phyloP scores from a whole-genome alignment of 2,113 vertebrate species.

The Otis tarda region DNA sequence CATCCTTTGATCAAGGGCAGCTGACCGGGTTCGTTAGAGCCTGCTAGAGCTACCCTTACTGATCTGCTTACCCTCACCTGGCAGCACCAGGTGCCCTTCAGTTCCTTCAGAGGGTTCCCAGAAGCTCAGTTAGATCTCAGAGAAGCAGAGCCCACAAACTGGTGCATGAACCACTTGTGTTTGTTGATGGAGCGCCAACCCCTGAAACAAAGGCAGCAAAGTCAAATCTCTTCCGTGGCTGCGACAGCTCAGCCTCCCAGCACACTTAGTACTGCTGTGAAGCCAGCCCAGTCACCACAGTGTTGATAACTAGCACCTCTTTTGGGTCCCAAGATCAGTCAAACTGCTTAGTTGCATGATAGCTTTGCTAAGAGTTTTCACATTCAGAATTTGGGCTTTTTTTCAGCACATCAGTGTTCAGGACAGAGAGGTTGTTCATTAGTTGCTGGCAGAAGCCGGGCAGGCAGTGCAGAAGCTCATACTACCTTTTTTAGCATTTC shows the following conservation, averaged over 20 bases:
- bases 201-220: neutral
- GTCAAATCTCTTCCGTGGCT: neutral
- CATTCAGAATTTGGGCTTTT: neutral
- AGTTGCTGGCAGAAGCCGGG: neutral
- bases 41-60: neutral
- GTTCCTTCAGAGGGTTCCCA: neutral
- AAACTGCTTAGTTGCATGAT: fast-evolving
- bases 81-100: neutral
- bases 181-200: neutral
- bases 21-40: neutral
- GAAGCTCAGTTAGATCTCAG: neutral
- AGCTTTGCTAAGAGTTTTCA: neutral
- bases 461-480: neutral
- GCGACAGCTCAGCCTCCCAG: neutral
- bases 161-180: neutral
- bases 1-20: neutral
- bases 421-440: neutral
- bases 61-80: neutral
- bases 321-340: neutral
- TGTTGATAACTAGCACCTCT: neutral
- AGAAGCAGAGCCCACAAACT: neutral
- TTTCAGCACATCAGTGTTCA: neutral
- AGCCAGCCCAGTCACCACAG: neutral
- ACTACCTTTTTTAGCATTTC: neutral
- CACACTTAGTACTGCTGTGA: neutral